A percentile compares a stretch with the other conserved stretches of the same genome.
phyloP scores from a whole-genome alignment of 2,888 invertebrate species.

The Axea sp. region DNA sequence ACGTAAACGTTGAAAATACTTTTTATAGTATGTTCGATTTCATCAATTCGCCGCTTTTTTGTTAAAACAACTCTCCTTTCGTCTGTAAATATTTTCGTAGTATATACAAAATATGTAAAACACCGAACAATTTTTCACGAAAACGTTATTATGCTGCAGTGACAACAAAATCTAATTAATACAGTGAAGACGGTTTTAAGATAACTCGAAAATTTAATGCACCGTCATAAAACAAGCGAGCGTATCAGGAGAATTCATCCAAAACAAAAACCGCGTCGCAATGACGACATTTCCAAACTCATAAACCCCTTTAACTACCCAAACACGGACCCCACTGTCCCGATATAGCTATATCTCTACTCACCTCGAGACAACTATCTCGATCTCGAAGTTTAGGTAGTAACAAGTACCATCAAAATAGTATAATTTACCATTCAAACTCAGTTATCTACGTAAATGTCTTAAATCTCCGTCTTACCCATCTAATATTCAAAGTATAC shows the following conservation, averaged over 20 bases:
- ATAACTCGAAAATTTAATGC: conserved; percentile 14
- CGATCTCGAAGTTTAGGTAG: conserved; percentile 48
- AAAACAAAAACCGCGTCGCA: conserved; percentile 39
- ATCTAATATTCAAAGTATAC: conserved; percentile 40
- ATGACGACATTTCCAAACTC: conserved; percentile 46
- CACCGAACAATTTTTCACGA: too few species aligned
- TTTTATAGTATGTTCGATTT: too few species aligned
- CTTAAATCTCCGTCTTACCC: conserved; percentile 37
- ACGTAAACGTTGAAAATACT: too few species aligned
- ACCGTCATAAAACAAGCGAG: conserved; percentile 5
- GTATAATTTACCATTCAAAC: conserved; percentile 51
- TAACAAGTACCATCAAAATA: conserved; percentile 58
- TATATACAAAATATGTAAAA: too few species aligned
- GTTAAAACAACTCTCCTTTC: too few species aligned
- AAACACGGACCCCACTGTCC: conserved; percentile 45
- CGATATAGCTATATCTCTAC: conserved; percentile 20
- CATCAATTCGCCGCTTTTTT: too few species aligned
- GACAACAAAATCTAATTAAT: too few species aligned
- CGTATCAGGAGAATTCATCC: conserved; percentile 6
- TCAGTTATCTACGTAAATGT: conserved; percentile 51
- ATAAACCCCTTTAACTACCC: conserved; percentile 53
- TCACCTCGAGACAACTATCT: conserved; percentile 37
- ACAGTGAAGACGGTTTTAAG: too few species aligned
- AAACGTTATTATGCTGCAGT: too few species aligned
- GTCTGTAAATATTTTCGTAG: too few species aligned